A percentile compares a stretch with the other conserved stretches of the same genome.
Evolutionary conservation across 1,140 invertebrate species (phyloP).

Genomic region (Meloidogyne floridensis): DNA sequence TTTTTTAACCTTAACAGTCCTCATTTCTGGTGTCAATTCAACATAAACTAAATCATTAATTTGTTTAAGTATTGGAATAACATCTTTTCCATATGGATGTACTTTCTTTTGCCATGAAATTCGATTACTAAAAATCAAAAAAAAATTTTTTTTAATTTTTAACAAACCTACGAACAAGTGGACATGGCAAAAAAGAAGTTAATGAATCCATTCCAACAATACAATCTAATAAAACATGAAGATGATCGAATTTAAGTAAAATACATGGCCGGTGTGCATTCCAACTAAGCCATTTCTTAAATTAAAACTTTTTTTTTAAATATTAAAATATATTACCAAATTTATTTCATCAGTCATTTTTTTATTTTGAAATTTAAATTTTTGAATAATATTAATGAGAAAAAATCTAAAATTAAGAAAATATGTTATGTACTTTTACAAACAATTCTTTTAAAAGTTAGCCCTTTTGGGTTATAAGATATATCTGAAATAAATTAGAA

Average conservation of each 20-base stretch:
- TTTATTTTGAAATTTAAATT: neutral
- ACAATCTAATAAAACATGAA: slow-evolving; percentile 45
- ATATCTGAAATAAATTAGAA: too few relatives aligned
- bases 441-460: too few relatives aligned
- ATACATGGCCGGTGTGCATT: slow-evolving; percentile 42
- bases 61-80: slow-evolving; percentile 18
- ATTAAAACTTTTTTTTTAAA: slow-evolving; percentile 24
- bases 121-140: slow-evolving; percentile 22
- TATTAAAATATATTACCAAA: slow-evolving; percentile 39
- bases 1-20: slow-evolving; percentile 35
- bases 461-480: too few relatives aligned
- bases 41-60: slow-evolving; percentile 34
- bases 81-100: slow-evolving; percentile 7
- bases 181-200: slow-evolving; percentile 45
- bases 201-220: slow-evolving; percentile 50
- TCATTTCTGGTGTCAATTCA: slow-evolving; percentile 47
- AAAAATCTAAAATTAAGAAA: too few relatives aligned
- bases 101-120: slow-evolving; percentile 24
- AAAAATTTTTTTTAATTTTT: neutral
- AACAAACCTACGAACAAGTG: slow-evolving; percentile 43
- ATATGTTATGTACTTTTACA: too few relatives aligned
- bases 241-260: slow-evolving; percentile 46
- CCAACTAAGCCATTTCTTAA: slow-evolving; percentile 38
- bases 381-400: neutral
- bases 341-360: slow-evolving; percentile 24